phyloP scores from a whole-genome alignment of 2,888 invertebrate genomes.

The Brachypalpus laphriformis region DNA sequence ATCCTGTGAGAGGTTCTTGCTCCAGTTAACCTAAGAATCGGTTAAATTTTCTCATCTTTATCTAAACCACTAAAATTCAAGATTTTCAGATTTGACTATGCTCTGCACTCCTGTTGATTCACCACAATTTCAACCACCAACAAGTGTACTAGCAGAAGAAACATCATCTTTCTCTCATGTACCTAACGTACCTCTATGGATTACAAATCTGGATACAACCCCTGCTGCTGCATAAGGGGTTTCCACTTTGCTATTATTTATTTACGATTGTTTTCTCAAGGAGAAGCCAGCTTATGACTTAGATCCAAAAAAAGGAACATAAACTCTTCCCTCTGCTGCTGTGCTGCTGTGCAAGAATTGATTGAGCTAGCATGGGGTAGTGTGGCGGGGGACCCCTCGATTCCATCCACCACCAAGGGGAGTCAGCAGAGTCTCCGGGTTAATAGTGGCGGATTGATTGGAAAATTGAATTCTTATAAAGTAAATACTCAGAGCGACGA shows the following conservation, averaged over 20 bases:
- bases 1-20: no score
- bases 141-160: slow-evolving; percentile 6
- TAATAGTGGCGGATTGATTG: slow-evolving; percentile 74
- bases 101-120: slow-evolving; percentile 54
- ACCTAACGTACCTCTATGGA: slow-evolving; percentile 31
- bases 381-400: not conserved
- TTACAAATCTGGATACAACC: slow-evolving; percentile 60
- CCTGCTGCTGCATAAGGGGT: slow-evolving; percentile 20
- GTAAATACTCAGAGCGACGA: slow-evolving; percentile 65
- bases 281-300: slow-evolving; percentile 62
- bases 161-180: slow-evolving; percentile 2
- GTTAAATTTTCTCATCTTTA: no score
- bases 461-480: slow-evolving; percentile 74
- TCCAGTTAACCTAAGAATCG: no score
- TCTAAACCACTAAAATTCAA: not conserved
- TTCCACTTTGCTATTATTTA: slow-evolving; percentile 60
- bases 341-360: slow-evolving; percentile 8
- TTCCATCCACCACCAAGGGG: not conserved
- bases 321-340: not conserved
- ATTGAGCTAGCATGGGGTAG: not conserved
- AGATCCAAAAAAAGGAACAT: slow-evolving; percentile 41
- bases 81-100: slow-evolving; percentile 12
- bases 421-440: slow-evolving; percentile 26
- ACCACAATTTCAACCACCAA: slow-evolving; percentile 13
- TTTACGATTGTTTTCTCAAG: slow-evolving; percentile 72